Percentiles rank a stretch among this genome's conserved stretches.
These are phyloP conservation scores for Sterrhoptilus dennistouni DNA, from an alignment of 2,113 vertebrate genomes.

Conservation along the genomic window DNA sequence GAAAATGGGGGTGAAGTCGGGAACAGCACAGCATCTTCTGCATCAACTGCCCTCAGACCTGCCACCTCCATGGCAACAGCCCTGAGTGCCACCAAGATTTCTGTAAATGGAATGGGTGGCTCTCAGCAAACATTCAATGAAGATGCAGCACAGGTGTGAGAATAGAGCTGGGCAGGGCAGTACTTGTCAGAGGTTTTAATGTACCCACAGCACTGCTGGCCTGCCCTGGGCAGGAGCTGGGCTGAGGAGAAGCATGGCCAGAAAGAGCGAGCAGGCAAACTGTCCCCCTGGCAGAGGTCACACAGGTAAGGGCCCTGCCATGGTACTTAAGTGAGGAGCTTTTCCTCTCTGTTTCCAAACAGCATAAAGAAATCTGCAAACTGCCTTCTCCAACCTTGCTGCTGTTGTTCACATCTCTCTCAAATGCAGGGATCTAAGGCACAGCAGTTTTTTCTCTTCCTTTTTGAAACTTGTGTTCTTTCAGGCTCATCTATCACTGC, in stretches of 20 bases:
- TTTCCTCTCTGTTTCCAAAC: neutral
- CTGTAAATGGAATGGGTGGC: no score
- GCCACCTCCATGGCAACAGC: neutral
- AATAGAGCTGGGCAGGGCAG: neutral
- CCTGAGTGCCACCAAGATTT: neutral
- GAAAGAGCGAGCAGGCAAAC: neutral
- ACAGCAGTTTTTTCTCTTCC: neutral
- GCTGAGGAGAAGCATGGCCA: neutral
- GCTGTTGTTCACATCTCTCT: neutral
- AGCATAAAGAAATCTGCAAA: neutral
- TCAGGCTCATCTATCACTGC: neutral
- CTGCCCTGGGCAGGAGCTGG: neutral
- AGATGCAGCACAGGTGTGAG: neutral
- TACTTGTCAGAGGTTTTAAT: neutral
- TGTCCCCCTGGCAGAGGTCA: neutral
- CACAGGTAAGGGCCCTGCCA: neutral
- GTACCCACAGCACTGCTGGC: neutral
- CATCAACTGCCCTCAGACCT: neutral
- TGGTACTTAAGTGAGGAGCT: neutral
- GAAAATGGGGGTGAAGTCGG: neutral
- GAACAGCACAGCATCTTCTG: neutral
- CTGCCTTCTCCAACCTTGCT: neutral
- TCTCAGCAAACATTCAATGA: neutral
- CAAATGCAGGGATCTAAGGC: neutral
- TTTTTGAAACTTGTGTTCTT: neutral